These are phyloP conservation scores for Tetramorium simillimum DNA, from an alignment of 1,140 invertebrate species.

Conservation along the genomic window DNA sequence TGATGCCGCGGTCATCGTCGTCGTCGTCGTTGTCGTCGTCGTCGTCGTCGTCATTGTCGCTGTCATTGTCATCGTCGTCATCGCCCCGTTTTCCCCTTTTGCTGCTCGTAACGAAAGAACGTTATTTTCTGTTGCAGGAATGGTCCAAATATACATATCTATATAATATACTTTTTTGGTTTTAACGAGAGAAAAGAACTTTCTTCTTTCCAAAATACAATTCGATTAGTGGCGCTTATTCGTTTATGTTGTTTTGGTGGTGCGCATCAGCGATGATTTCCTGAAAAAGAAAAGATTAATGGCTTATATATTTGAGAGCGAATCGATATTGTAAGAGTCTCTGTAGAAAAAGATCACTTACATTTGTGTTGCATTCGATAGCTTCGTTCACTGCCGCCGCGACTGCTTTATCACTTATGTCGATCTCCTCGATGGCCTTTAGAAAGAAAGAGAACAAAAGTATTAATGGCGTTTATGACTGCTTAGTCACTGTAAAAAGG, in stretches of 20 bases:
- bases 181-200: slow-evolving; percentile 85
- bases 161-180: slow-evolving; percentile 86
- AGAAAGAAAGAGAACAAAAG: slow-evolving; percentile 58
- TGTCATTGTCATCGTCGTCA: not conserved
- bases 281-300: slow-evolving; percentile 72
- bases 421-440: slow-evolving; percentile 83
- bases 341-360: slow-evolving; percentile 69
- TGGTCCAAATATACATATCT: slow-evolving; percentile 86
- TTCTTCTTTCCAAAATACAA: slow-evolving; percentile 85
- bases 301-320: not conserved
- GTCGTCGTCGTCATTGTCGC: not conserved
- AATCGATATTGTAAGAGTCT: not conserved
- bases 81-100: slow-evolving; percentile 70
- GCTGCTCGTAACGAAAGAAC: slow-evolving; percentile 84
- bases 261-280: slow-evolving; percentile 83
- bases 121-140: slow-evolving; percentile 84
- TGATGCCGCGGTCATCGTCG: slow-evolving; percentile 70
- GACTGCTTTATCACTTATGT: slow-evolving; percentile 83
- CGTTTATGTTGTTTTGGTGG: slow-evolving; percentile 83
- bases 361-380: slow-evolving; percentile 83
- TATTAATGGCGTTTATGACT: slow-evolving; percentile 32
- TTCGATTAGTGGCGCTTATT: slow-evolving; percentile 83
- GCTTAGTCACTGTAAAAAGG: slow-evolving; percentile 22
- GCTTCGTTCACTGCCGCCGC: slow-evolving; percentile 82
- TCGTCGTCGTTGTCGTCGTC: slow-evolving; percentile 14